Base-by-base conservation (phyloP, 2,888 invertebrate genomes). In the Apodemia mormo region DNA sequence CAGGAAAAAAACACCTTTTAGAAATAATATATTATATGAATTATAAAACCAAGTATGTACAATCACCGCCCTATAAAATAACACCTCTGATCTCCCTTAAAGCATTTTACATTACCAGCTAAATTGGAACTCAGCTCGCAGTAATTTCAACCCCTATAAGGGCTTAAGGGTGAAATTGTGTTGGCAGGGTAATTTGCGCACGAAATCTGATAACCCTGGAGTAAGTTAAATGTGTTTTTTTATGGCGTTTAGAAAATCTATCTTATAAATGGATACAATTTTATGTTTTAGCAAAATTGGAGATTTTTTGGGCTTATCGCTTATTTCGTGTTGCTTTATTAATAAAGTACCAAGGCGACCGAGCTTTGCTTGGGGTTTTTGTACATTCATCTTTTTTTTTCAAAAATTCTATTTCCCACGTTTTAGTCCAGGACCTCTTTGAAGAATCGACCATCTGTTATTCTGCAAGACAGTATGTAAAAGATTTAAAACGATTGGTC, bases 71-170 rank as follows among this genome's bases (percentile, higher is more conserved):
- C 72, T 72, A 76, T 75, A 75, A 80, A 80, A 78, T 81, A 81
- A 81, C 81, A 80, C 76, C 78, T 77, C 77, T 76, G 84, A 80
- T 80, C 82, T 81, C 79, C 81, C 80, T 76, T 77, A 82, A 84
- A 84, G 80, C 85, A 84, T 76, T 78, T 79, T 75, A 79, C 80
- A 85, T 87, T 82, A 81, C 82, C 69, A 73, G 40, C 82, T 81
- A 86, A 86, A 85, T 85, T 83, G 85, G 85, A 82, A 83, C 74
- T 72, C 77, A 75, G 72, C 67, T 56, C 67, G 72, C 33, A 33
- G 84, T 81, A 80, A 81, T 80, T 82, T 80, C 77, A 79, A 76
- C 78, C 80, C 76, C 78, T 74, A 75, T 73, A 69, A 74, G 54
- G 69, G 65, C 69, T 69, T 56, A 69, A 75, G 76, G 75, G 76